These are phyloP conservation scores for Drosophila aff. DNA, from an alignment of 1,140 invertebrate species.

Conservation along the genomic window DNA sequence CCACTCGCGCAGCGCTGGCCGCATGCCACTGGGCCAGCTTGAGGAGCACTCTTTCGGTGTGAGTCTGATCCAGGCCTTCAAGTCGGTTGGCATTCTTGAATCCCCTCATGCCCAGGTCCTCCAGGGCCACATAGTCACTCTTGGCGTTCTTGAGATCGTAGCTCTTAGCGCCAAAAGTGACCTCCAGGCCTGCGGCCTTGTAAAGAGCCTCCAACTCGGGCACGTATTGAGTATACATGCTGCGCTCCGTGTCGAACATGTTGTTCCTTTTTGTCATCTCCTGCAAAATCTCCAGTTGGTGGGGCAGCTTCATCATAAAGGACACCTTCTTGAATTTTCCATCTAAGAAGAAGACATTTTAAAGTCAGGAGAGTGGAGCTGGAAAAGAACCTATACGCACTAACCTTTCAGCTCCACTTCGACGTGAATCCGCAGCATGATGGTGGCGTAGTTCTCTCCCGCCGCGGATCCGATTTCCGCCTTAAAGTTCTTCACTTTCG, in stretches of 20 bases:
- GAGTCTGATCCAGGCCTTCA: slow-evolving; percentile 86
- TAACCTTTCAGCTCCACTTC: slow-evolving; percentile 67
- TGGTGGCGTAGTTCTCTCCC: slow-evolving; percentile 72
- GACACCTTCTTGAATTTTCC: slow-evolving; percentile 52
- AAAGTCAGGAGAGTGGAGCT: neutral
- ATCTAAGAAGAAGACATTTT: slow-evolving; percentile 31
- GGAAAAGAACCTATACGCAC: neutral
- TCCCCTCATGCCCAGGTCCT: slow-evolving; percentile 86
- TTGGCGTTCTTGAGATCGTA: slow-evolving; percentile 54
- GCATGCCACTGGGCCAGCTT: slow-evolving; percentile 87
- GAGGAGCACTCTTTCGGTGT: slow-evolving; percentile 85
- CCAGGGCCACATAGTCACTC: slow-evolving; percentile 84
- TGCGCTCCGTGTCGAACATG: slow-evolving; percentile 60
- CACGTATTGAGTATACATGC: slow-evolving; percentile 59
- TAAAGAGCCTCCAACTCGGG: slow-evolving; percentile 71
- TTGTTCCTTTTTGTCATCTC: slow-evolving; percentile 44
- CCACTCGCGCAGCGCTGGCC: slow-evolving; percentile 73
- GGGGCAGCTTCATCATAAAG: slow-evolving; percentile 66
- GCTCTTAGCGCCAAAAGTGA: slow-evolving; percentile 58
- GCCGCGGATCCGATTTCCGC: slow-evolving; percentile 40
- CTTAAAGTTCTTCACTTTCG: slow-evolving; percentile 63
- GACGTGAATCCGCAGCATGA: slow-evolving; percentile 62
- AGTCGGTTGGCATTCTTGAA: slow-evolving; percentile 86
- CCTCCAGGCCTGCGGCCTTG: slow-evolving; percentile 71
- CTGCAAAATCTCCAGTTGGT: slow-evolving; percentile 41